These are phyloP conservation scores for Ormyrus pomaceus DNA, from an alignment of 2,888 invertebrate genomes.

Conservation along the genomic window DNA sequence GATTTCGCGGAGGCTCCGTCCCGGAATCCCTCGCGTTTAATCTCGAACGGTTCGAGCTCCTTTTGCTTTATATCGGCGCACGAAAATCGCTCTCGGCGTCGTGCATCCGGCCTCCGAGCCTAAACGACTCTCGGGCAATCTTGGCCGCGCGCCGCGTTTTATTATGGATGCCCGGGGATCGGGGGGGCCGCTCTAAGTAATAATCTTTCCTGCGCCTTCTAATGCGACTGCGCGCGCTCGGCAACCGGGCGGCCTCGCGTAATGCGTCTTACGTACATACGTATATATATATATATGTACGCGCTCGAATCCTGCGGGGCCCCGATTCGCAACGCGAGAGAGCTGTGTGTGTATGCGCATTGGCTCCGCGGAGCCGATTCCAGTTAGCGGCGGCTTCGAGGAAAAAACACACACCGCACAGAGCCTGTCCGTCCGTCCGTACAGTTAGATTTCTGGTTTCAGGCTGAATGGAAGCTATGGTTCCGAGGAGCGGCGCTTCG, in stretches of 20 bases:
- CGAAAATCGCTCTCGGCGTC: no score
- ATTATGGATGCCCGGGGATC: slow-evolving; percentile 32
- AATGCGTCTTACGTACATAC: no score
- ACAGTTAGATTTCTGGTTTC: neutral
- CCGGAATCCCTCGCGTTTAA: no score
- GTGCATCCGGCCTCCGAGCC: no score
- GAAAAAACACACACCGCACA: neutral
- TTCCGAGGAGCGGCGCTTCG: neutral
- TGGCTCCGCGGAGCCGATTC: slow-evolving; percentile 14
- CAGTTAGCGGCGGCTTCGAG: slow-evolving; percentile 9
- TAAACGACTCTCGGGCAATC: slow-evolving; percentile 45
- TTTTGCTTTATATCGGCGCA: no score
- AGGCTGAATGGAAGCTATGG: no score
- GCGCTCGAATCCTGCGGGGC: no score
- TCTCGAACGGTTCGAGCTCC: no score
- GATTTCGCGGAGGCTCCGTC: no score
- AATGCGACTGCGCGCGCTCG: slow-evolving; percentile 68
- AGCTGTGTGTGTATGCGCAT: neutral
- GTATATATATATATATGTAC: no score
- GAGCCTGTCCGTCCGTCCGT: neutral
- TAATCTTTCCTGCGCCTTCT: slow-evolving; percentile 58
- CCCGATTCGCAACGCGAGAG: no score
- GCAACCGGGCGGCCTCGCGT: slow-evolving; percentile 72
- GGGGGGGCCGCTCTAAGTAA: slow-evolving; percentile 29
- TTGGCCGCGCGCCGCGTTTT: slow-evolving; percentile 25